Percentiles rank a stretch among this genome's conserved stretches.
Conservation (phyloP, 2,797 vertebrate species). For the Xenops minutus region DNA sequence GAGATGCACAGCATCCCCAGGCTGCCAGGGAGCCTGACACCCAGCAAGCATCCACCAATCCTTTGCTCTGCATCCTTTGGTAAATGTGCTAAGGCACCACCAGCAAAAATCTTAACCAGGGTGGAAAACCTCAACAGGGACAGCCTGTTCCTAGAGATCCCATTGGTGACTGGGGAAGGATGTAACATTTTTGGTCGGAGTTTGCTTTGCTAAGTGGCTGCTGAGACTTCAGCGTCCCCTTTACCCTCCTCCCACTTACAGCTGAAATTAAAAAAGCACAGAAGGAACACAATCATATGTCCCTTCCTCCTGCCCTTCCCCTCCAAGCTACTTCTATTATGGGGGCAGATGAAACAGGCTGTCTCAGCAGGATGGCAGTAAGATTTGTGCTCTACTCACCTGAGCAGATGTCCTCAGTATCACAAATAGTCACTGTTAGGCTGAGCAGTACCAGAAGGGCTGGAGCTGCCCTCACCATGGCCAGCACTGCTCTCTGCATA, state of each 20-base stretch:
- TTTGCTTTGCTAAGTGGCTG: background rate
- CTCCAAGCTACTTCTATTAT: background rate
- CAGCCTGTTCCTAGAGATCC: background rate
- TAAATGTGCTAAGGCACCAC: background rate
- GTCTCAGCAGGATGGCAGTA: background rate
- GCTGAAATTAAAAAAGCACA: background rate
- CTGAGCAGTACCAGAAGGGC: background rate
- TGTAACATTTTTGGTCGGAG: background rate
- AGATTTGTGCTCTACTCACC: background rate
- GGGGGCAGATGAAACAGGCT: background rate
- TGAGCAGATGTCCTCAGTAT: conserved; percentile 5
- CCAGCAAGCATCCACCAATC: background rate
- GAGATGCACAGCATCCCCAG: background rate
- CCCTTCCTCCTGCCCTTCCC: background rate
- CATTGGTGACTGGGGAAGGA: background rate
- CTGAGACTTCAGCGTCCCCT: background rate
- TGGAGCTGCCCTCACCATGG: background rate
- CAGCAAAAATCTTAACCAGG: background rate
- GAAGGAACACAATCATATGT: background rate
- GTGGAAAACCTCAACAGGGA: background rate
- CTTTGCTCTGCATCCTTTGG: background rate
- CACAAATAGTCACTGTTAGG: background rate
- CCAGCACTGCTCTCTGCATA: background rate
- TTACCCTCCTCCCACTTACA: background rate
- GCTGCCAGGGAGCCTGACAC: background rate